Conservation (phyloP, 2,797 vertebrate genomes). For the Diplodus sargus region DNA sequence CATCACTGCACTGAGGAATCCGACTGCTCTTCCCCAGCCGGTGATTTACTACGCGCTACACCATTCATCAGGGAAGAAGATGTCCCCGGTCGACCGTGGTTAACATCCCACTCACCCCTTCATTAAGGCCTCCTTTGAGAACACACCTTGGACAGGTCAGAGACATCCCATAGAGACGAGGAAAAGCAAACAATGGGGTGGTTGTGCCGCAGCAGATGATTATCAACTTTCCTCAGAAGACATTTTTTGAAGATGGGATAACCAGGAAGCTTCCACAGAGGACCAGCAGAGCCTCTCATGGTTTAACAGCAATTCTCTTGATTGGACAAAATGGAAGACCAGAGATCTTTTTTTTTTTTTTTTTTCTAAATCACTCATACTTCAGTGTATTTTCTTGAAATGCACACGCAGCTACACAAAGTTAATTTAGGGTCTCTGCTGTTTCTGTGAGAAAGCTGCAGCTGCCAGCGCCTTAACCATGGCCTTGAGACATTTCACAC, state of each 20-base stretch:
- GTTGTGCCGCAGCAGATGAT: constrained; percentile 35
- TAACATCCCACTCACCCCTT: constrained; percentile 73
- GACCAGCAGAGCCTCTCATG: not conserved
- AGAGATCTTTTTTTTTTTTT: not conserved
- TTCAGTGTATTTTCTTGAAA: not conserved
- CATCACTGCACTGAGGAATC: constrained; percentile 85
- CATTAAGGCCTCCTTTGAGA: constrained; percentile 70
- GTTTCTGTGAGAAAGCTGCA: constrained; percentile 54
- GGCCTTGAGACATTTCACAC: constrained; percentile 63
- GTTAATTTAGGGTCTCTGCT: not conserved
- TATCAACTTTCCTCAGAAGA: constrained; percentile 41
- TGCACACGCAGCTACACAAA: not conserved
- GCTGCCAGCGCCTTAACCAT: constrained; percentile 37
- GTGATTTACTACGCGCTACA: constrained; percentile 81
- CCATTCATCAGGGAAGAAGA: constrained; percentile 78
- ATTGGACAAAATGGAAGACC: not conserved
- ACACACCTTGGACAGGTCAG: constrained; percentile 43
- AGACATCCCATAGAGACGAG: constrained; percentile 27
- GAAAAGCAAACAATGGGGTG: constrained; percentile 61
- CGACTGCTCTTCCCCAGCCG: constrained; percentile 67
- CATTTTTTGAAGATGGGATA: constrained; percentile 10
- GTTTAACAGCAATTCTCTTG: constrained; percentile 9
- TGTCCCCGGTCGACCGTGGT: constrained; percentile 61
- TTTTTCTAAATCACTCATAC: not conserved
- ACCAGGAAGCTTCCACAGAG: constrained; percentile 33